phyloP scores from a whole-genome alignment of 2,888 invertebrate species.

The Anaspis maculata region DNA sequence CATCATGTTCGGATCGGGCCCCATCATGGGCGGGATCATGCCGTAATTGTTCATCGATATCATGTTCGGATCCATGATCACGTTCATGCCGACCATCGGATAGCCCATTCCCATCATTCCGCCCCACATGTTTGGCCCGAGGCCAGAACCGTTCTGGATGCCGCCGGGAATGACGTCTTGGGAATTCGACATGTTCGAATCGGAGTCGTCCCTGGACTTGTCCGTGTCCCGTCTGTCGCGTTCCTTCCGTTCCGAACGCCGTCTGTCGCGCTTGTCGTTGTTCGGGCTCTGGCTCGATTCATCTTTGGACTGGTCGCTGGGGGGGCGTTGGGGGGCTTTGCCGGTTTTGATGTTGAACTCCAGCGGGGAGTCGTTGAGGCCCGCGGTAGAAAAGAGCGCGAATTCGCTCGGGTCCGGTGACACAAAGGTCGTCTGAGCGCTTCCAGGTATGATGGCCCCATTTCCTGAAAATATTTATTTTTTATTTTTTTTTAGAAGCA shows the following conservation, averaged over 20 bases:
- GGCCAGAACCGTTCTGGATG: constrained; percentile 25
- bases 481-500: background rate
- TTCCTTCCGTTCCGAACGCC: constrained; percentile 16
- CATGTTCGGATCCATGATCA: constrained; percentile 59
- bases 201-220: constrained; percentile 39
- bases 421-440: constrained; percentile 7
- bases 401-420: constrained; percentile 15
- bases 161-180: constrained; percentile 27
- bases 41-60: constrained; percentile 48
- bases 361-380: constrained; percentile 52
- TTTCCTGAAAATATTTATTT: constrained; percentile 13
- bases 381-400: constrained; percentile 15
- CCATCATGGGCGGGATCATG: constrained; percentile 44
- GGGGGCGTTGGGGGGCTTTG: constrained; percentile 44
- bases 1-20: constrained; percentile 37
- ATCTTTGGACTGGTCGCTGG: constrained; percentile 40
- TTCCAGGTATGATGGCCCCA: constrained; percentile 12
- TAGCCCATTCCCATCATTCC: constrained; percentile 44
- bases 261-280: constrained; percentile 26
- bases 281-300: constrained; percentile 38
- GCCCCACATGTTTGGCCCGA: constrained; percentile 38
- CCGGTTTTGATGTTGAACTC: constrained; percentile 56
- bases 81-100: constrained; percentile 48
- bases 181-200: constrained; percentile 39
- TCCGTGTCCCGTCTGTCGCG: constrained; percentile 41